Evolutionary conservation across 1,140 invertebrate genomes (phyloP).

Genomic region (Oncopodura yosiiana): DNA sequence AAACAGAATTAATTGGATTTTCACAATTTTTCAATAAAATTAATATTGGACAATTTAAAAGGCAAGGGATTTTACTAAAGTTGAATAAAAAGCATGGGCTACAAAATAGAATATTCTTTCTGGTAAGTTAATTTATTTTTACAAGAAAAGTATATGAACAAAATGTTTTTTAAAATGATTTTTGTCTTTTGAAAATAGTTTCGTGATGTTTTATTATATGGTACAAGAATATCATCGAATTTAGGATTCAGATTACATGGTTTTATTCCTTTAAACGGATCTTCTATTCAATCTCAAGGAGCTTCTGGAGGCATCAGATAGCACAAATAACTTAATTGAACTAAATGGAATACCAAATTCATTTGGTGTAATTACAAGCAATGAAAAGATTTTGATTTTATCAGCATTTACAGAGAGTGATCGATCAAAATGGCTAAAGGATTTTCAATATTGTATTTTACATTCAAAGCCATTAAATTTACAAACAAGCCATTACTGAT

Average conservation of each 20-base stretch:
- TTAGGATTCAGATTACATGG: conserved; percentile 32
- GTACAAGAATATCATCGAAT: conserved; percentile 21
- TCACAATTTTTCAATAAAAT: conserved; percentile 10
- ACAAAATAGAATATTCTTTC: conserved; percentile 32
- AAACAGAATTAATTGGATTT: conserved; percentile 26
- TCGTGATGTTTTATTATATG: conserved; percentile 25
- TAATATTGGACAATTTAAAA: conserved; percentile 15
- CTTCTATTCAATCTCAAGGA: conserved; percentile 6
- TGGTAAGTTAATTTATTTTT: conserved; percentile 25
- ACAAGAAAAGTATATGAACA: neutral
- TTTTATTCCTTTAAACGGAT: conserved; percentile 9
- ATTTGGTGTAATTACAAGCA: neutral
- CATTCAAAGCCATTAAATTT: neutral
- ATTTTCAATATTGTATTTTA: neutral
- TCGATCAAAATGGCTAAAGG: neutral
- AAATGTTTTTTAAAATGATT: conserved; percentile 1
- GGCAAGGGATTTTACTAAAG: conserved; percentile 32
- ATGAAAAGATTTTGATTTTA: neutral
- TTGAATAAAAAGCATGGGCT: conserved; percentile 26
- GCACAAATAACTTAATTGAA: neutral
- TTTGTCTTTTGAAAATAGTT: conserved; percentile 10
- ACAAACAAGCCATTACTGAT: neutral
- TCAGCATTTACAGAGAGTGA: conserved; percentile 1
- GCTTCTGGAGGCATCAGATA: neutral
- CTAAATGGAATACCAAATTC: neutral